Evolutionary conservation across 2,888 invertebrate genomes (phyloP), one percentile per base, ranked within the genome.

Genomic region (Tipula lateralis): DNA sequence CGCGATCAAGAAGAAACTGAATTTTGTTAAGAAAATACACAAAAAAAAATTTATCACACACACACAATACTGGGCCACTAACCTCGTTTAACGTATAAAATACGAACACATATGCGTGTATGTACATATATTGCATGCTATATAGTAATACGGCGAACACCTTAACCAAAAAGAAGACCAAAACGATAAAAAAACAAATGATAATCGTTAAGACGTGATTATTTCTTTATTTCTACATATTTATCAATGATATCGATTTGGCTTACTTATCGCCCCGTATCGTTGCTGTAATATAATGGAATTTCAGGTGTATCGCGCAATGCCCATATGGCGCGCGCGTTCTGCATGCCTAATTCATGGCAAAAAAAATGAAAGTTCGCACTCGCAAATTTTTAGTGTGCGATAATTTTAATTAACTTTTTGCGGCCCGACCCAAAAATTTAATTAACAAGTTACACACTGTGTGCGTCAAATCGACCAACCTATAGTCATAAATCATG

Each of bases 71-170:
- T 66, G 66, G 66, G 66, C 66, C 66, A 66, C 66, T 66, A 66
- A 66, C 66, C 66, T 66, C 66, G 66, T 66, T 66, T 66, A 66
- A 66, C 24, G 66, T 66, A 66, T n/a, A n/a, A n/a, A 66, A 66
- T 66, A 66, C 66, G 66, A 66, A 66, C 24, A 66, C 12, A 66
- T 66, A 24, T 66, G 12, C 9, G 12, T 50, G 1, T 50, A 16
- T 50, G 16, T 50, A 32, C 32, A 32, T 32, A 32, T 16, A 66
- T n/a, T n/a, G n/a, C n/a, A n/a, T n/a, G 19, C 66, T 66, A 39
- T 39, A n/a, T n/a, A 19, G 24, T 12, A 66, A 66, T 7, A 66
- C 66, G n/a, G 44, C 6, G 24, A 9, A 5, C 66, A 66, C 24
- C 66, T 12, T 24, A 66, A 7, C 24, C 24, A 66, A 24, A 66